These are phyloP conservation scores for Formica selysi DNA, from an alignment of 1,140 invertebrate genomes.

Conservation along the genomic window DNA sequence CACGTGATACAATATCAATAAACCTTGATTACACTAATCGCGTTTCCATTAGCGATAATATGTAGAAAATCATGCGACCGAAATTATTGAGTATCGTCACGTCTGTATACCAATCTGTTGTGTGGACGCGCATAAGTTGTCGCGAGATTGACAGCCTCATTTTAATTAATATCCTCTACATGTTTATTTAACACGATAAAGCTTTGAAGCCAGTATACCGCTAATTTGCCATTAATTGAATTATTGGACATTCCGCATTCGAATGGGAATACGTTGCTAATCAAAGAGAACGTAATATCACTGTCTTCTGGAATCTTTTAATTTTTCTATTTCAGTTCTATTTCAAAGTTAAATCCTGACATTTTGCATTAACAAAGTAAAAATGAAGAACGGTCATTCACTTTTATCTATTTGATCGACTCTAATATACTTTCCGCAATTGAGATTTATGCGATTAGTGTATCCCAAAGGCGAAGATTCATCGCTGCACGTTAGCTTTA, in stretches of 20 bases:
- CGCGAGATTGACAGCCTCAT: constrained; percentile 43
- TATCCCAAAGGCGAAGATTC: constrained; percentile 44
- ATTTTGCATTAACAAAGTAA: neutral
- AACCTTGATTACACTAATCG: constrained; percentile 46
- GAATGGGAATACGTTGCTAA: constrained; percentile 5
- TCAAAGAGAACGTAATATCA: constrained; percentile 20
- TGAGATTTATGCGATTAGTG: constrained; percentile 37
- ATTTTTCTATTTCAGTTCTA: neutral
- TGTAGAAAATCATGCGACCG: constrained; percentile 52
- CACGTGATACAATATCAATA: constrained; percentile 21
- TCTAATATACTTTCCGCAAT: constrained; percentile 16
- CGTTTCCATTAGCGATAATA: constrained; percentile 52
- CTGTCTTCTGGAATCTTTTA: neutral
- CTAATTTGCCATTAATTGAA: constrained; percentile 54
- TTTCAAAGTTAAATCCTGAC: neutral
- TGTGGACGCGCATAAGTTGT: constrained; percentile 32
- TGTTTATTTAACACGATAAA: constrained; percentile 58
- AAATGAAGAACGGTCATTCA: neutral
- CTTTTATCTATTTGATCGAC: neutral
- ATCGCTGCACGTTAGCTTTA: constrained; percentile 33
- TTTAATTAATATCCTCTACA: constrained; percentile 56
- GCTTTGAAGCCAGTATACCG: constrained; percentile 47
- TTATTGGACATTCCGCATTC: constrained; percentile 28
- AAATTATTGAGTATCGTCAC: constrained; percentile 42
- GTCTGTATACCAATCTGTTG: constrained; percentile 26